Conservation (phyloP, 2,113 vertebrate genomes). For the Xyrauchen texanus region DNA sequence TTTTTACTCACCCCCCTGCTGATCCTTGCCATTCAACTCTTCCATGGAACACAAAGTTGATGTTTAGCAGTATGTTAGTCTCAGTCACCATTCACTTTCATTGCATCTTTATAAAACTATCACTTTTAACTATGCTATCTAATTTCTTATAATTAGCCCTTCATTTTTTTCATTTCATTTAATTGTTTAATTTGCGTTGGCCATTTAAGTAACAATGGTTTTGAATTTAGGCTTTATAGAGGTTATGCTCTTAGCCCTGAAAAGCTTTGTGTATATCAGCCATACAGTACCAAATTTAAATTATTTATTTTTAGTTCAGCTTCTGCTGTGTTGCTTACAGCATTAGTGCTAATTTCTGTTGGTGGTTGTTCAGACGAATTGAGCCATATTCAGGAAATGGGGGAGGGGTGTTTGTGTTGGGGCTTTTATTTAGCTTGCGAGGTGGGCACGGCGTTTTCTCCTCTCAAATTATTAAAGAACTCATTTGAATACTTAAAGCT, state of each 20-base stretch:
- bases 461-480: not conserved
- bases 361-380: slow-evolving; percentile 31
- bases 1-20: too few species aligned
- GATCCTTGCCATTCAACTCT: too few species aligned
- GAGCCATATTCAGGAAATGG: slow-evolving; percentile 47
- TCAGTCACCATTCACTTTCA: too few species aligned
- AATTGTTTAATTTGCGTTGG: too few species aligned
- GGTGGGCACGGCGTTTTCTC: not conserved
- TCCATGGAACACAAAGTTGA: too few species aligned
- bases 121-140: too few species aligned
- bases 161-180: not conserved
- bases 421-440: not conserved
- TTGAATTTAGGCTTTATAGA: slow-evolving; percentile 3
- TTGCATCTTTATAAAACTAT: too few species aligned
- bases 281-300: not conserved
- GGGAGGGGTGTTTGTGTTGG: slow-evolving; percentile 42
- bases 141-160: not conserved
- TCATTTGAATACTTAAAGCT: not conserved
- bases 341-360: slow-evolving; percentile 35
- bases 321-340: slow-evolving; percentile 4
- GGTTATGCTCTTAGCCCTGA: not conserved
- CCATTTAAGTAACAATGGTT: not conserved
- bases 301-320: not conserved
- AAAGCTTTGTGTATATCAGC: not conserved
- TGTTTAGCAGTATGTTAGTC: too few species aligned